Evolutionary conservation across 2,113 vertebrate genomes (phyloP).

Genomic region (Anarhynchus alexandrinus): DNA sequence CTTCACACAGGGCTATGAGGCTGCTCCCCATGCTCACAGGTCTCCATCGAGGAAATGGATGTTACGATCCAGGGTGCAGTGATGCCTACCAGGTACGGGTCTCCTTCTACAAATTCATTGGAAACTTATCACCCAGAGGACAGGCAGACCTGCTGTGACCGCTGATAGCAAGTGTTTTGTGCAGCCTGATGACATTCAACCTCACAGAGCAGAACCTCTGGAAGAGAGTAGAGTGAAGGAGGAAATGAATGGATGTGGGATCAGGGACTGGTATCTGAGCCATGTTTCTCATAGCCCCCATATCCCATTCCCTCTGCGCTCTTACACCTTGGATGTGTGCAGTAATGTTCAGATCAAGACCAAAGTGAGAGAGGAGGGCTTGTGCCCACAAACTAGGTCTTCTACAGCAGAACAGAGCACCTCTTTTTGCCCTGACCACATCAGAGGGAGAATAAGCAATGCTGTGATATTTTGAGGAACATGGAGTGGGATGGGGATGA

Average conservation of each 20-base stretch:
- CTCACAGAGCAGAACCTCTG: neutral
- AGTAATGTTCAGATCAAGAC: neutral
- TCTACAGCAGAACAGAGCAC: neutral
- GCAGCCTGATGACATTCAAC: neutral
- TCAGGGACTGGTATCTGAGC: neutral
- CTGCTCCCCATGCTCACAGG: neutral
- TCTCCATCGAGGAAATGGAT: neutral
- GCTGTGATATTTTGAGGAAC: neutral
- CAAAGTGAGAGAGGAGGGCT: neutral
- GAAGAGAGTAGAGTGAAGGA: neutral
- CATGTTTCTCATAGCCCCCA: neutral
- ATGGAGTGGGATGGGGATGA: neutral
- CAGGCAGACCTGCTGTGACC: neutral
- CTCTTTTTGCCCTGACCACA: neutral
- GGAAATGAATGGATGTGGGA: neutral
- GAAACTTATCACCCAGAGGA: neutral
- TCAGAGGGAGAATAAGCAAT: neutral
- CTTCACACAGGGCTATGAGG: neutral
- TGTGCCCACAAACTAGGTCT: neutral
- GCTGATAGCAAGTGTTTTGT: neutral
- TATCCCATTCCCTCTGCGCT: neutral
- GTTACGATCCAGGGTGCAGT: neutral
- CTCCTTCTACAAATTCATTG: neutral
- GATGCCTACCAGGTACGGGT: neutral
- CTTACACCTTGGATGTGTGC: neutral